Evolutionary conservation across 2,888 invertebrate genomes (phyloP).

Genomic region (Dicyrtoma fusca): DNA sequence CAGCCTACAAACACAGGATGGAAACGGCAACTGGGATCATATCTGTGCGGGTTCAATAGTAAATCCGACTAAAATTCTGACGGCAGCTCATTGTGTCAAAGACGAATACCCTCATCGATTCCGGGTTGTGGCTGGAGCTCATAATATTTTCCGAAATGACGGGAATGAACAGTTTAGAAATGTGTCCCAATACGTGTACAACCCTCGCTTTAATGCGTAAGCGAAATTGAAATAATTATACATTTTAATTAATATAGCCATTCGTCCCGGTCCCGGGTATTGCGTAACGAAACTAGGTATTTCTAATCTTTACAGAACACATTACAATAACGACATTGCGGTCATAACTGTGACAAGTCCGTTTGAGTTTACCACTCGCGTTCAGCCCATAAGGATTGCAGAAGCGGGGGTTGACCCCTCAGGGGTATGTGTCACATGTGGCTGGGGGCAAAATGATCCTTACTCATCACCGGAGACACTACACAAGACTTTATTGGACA

Average conservation of each 20-base stretch:
- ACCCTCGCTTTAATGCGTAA: slow-evolving; percentile 38
- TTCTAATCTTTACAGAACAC: too few species aligned
- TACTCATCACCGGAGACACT: slow-evolving; percentile 54
- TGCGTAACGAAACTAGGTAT: too few species aligned
- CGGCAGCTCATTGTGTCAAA: slow-evolving; percentile 58
- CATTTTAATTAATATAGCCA: too few species aligned
- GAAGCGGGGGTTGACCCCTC: slow-evolving; percentile 23
- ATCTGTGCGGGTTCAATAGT: slow-evolving; percentile 58
- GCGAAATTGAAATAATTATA: too few species aligned
- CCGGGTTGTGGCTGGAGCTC: slow-evolving; percentile 58
- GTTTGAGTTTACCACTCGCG: slow-evolving; percentile 46
- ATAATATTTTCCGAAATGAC: slow-evolving; percentile 57
- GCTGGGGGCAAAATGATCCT: slow-evolving; percentile 58
- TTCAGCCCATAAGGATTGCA: slow-evolving; percentile 33
- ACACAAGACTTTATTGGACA: slow-evolving; percentile 57
- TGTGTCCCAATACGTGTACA: slow-evolving; percentile 9
- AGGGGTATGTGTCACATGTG: slow-evolving; percentile 56
- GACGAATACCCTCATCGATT: slow-evolving; percentile 49
- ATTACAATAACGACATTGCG: slow-evolving; percentile 56
- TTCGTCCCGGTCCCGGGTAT: too few species aligned
- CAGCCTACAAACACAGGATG: slow-evolving; percentile 56
- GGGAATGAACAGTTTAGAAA: slow-evolving; percentile 53
- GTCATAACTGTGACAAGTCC: slow-evolving; percentile 56
- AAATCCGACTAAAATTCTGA: slow-evolving; percentile 55
- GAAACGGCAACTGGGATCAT: slow-evolving; percentile 47